These are phyloP conservation scores for Diarsia dahlii DNA, from an alignment of 2,888 invertebrate species.

Conservation along the genomic window DNA sequence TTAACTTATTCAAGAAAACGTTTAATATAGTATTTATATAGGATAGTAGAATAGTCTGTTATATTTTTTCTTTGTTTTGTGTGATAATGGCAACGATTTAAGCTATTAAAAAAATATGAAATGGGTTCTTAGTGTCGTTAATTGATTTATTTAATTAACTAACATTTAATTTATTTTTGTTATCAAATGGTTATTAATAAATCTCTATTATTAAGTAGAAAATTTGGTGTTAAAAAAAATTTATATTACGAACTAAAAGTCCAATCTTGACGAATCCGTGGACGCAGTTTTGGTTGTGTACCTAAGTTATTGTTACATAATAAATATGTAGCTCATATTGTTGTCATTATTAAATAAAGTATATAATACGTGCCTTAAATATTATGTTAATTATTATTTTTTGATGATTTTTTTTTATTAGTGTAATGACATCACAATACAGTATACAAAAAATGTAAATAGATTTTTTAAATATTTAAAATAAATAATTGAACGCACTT, in stretches of 20 bases:
- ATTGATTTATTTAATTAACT: not conserved
- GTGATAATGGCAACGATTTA: constrained; percentile 50
- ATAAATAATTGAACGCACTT: constrained; percentile 37
- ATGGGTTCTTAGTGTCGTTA: not conserved
- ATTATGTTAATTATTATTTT: constrained; percentile 58
- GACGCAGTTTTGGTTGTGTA: not conserved
- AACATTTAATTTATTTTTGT: not conserved
- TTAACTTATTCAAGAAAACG: constrained; percentile 62
- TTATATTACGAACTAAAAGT: not conserved
- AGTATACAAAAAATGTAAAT: constrained; percentile 57
- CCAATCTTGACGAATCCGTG: not conserved
- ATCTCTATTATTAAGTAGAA: not conserved
- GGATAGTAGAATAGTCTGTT: constrained; percentile 38
- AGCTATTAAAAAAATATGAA: not conserved
- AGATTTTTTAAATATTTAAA: constrained; percentile 37
- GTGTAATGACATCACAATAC: constrained; percentile 59
- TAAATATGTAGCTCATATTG: constrained; percentile 25
- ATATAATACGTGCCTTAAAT: constrained; percentile 58
- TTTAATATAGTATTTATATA: constrained; percentile 49
- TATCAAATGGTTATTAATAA: not conserved
- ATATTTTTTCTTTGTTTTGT: constrained; percentile 38
- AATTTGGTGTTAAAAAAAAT: not conserved
- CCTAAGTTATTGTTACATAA: constrained; percentile 1
- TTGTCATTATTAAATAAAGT: constrained; percentile 51
- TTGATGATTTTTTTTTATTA: constrained; percentile 52